A percentile compares a stretch with the other conserved stretches of the same genome.
These are phyloP conservation scores for Synanthedon andrenaeformis DNA, from an alignment of 2,888 invertebrate species.

Conservation along the genomic window DNA sequence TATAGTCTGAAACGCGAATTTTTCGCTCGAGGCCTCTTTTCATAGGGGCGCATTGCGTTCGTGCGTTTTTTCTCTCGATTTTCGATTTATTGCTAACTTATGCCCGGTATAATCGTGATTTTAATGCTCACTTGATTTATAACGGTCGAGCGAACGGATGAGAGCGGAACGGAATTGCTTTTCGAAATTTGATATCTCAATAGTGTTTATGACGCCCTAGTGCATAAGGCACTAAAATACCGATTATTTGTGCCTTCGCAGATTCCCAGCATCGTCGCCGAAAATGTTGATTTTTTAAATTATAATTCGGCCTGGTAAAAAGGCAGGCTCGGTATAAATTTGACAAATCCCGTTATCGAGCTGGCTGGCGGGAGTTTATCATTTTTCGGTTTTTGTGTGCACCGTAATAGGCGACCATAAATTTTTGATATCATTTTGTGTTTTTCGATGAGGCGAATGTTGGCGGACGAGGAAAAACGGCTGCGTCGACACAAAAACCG, in stretches of 20 bases:
- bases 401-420: conserved; percentile 60
- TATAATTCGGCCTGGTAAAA: conserved; percentile 41
- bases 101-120: conserved; percentile 65
- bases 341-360: conserved; percentile 48
- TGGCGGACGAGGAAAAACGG: conserved; percentile 12
- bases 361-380: conserved; percentile 31
- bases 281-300: conserved; percentile 8
- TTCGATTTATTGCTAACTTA: conserved; percentile 64
- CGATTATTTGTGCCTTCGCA: neutral
- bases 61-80: conserved; percentile 37
- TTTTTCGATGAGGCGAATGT: conserved; percentile 25
- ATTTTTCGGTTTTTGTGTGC: conserved; percentile 48
- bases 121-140: conserved; percentile 64
- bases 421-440: conserved; percentile 55
- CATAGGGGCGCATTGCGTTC: conserved; percentile 15
- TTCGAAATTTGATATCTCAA: conserved; percentile 67
- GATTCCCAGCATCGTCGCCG: neutral
- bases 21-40: conserved; percentile 22
- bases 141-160: conserved; percentile 36
- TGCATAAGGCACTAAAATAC: conserved; percentile 18
- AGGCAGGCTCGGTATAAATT: conserved; percentile 27
- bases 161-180: conserved; percentile 46
- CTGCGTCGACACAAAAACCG: neutral
- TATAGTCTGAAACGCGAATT: conserved; percentile 43
- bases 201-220: conserved; percentile 55